Evolutionary conservation across 2,113 vertebrate species (phyloP), one percentile per base, ranked within the genome.

Genomic region (Cololabis saira): DNA sequence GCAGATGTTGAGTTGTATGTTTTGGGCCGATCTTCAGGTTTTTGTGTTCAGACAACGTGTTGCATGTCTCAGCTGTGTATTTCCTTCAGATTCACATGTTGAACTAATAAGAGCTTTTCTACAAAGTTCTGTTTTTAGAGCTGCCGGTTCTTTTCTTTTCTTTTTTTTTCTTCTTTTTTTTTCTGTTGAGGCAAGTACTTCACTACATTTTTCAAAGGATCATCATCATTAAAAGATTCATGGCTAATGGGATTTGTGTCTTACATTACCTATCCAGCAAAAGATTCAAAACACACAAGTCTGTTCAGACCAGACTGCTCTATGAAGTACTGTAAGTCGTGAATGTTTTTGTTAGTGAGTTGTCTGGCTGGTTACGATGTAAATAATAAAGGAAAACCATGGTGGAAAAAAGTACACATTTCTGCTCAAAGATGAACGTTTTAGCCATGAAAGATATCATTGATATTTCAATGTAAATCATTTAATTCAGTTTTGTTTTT

Each of bases 221-320:
- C 56, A 59, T 73, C 69, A 75, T 80, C 68, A 92, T 90, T 91
- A 92, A 92, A 91, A 67, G 24, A 73, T 69, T 81, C 73, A 72
- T 88, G 80, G 72, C 65, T 50, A 74, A 80, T 16, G 4, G 18
- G 9, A 9, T 56, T 15, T 5, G 49, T 81, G 66, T 84, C 5
- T 44, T 74, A 53, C 30, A 33, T 74, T 40, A 10, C 0, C 0
- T 3, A 18, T 15, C 33, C 10, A 37, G 10, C 33, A 1, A 9
- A n/a, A 61, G 12, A 49, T 0, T n/a, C 1, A 41, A 22, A 45
- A 45, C 15, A 2, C 13, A 4, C 1, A 12, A 44, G 15, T 45
- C 15, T 16, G 43, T 45, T 17, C 16, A 17, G 18, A 17, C 16
- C 13, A 37, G 33, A 37, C 33, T 37, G 33, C 33, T 37, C 33